Evolutionary conservation across 2,113 vertebrate genomes (phyloP).

Genomic region (Todiramphus saurophagus): DNA sequence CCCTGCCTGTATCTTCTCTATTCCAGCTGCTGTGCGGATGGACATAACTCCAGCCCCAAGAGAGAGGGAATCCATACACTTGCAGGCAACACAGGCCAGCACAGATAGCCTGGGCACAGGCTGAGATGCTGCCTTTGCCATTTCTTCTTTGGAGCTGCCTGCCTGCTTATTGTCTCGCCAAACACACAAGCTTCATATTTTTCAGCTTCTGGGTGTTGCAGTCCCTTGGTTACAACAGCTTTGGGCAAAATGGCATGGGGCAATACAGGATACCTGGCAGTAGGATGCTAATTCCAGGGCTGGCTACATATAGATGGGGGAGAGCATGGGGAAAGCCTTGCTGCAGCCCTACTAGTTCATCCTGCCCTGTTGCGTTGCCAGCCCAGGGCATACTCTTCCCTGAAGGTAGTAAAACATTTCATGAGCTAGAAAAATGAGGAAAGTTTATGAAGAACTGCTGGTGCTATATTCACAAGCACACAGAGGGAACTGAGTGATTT

Average conservation of each 20-base stretch:
- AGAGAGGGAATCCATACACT: neutral
- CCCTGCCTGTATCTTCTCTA: neutral
- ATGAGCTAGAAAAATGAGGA: neutral
- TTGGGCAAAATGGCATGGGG: neutral
- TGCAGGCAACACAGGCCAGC: neutral
- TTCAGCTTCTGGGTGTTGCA: neutral
- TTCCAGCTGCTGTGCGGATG: neutral
- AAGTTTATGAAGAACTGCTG: neutral
- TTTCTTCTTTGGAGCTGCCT: neutral
- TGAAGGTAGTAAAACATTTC: neutral
- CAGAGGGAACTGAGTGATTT: neutral
- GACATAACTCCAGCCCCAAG: neutral
- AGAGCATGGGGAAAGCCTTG: neutral
- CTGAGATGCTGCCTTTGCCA: neutral
- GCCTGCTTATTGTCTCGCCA: neutral
- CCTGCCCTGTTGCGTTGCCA: neutral
- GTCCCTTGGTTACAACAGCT: neutral
- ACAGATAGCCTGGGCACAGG: neutral
- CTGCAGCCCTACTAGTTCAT: neutral
- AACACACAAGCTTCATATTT: neutral
- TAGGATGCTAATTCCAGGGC: neutral
- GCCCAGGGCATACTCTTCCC: neutral
- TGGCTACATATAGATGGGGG: neutral
- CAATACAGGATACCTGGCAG: neutral
- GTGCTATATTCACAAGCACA: neutral